A percentile compares a stretch with the other conserved stretches of the same genome.
Evolutionary conservation across 2,888 invertebrate genomes (phyloP).

Genomic region (Cybosia mesomella): DNA sequence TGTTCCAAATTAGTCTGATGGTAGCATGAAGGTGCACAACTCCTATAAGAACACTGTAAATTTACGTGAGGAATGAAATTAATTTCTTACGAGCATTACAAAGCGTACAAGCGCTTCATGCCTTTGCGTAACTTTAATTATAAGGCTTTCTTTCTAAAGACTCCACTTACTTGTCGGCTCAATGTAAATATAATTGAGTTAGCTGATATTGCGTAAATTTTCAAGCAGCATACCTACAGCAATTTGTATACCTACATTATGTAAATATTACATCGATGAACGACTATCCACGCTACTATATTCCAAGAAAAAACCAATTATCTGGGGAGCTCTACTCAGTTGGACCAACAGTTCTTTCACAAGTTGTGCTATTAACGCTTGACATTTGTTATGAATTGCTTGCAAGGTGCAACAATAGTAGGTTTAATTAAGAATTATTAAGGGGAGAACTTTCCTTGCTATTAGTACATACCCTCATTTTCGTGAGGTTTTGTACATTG

Average conservation of each 20-base stretch:
- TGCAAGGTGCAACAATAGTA: slow-evolving; percentile 78
- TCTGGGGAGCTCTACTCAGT: slow-evolving; percentile 58
- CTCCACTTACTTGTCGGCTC: no score
- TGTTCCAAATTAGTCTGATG: no score
- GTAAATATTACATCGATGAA: background rate
- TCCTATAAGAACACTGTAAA: no score
- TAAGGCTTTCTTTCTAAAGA: no score
- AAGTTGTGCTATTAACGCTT: slow-evolving; percentile 72
- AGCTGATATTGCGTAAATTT: background rate
- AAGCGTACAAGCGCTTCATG: no score
- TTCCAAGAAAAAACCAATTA: slow-evolving; percentile 69
- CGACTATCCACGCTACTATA: slow-evolving; percentile 29
- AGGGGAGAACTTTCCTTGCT: slow-evolving; percentile 44
- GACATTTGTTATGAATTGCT: slow-evolving; percentile 76
- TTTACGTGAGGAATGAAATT: no score
- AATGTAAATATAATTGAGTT: background rate
- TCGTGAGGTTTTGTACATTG: slow-evolving; percentile 18
- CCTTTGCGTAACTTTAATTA: no score
- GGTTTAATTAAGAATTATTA: slow-evolving; percentile 75
- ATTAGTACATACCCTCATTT: slow-evolving; percentile 24
- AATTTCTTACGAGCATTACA: no score
- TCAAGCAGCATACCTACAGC: background rate
- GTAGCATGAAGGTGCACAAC: no score
- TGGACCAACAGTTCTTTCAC: slow-evolving; percentile 61
- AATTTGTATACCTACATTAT: background rate